A percentile compares a stretch with the other conserved stretches of the same genome.
These are phyloP conservation scores for Cyprinella venusta DNA, from an alignment of 2,797 vertebrate genomes.

Conservation along the genomic window DNA sequence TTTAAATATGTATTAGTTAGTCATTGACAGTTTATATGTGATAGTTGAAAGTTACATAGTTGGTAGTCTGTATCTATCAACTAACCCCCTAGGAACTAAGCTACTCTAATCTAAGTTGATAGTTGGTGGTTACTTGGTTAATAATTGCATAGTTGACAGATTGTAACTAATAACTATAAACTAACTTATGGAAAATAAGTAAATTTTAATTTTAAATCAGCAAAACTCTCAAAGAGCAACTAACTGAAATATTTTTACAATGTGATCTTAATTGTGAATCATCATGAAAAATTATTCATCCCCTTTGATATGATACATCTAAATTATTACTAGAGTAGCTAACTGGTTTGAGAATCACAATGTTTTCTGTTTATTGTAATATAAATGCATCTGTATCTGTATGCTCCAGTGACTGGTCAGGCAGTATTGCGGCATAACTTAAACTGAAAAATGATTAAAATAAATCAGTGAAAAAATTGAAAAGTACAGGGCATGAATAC, in stretches of 20 bases:
- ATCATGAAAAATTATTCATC: neutral
- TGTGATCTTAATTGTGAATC: neutral
- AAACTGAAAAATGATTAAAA: neutral
- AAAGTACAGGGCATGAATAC: neutral
- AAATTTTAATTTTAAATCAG: neutral
- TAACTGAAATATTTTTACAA: neutral
- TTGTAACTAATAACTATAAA: neutral
- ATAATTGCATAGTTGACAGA: too few relatives aligned
- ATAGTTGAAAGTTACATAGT: too few relatives aligned
- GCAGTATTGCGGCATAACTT: neutral
- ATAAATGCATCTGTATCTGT: conserved; percentile 1
- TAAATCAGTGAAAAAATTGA: neutral
- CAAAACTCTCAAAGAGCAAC: neutral
- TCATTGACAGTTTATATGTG: too few relatives aligned
- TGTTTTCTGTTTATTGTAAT: neutral
- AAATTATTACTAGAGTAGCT: neutral
- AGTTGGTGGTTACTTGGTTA: neutral
- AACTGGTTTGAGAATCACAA: neutral
- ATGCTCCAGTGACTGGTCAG: too few relatives aligned
- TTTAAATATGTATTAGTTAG: too few relatives aligned
- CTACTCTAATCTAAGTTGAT: neutral
- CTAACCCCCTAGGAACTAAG: neutral
- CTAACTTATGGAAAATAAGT: neutral
- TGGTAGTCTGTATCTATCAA: neutral
- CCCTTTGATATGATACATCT: neutral